A percentile compares a stretch with the other conserved stretches of the same genome.
Conservation (phyloP, 92 coral and sea anemone genomes). For the Meandrina meandrites region DNA sequence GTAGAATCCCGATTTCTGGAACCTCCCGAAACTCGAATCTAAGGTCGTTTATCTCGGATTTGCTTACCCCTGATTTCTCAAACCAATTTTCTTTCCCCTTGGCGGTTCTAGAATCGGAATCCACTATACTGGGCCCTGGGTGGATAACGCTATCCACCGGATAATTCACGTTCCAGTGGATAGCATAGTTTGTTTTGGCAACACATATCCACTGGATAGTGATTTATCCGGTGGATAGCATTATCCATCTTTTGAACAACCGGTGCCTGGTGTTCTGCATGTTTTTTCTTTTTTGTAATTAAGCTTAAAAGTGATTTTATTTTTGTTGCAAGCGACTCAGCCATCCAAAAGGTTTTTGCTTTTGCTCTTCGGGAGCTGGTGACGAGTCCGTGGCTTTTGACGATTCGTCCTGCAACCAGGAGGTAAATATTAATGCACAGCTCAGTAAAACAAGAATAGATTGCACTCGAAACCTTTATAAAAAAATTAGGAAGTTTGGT, state of each 20-base stretch:
- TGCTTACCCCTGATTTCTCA: too few species aligned
- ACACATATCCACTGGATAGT: too few species aligned
- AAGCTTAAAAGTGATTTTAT: background rate
- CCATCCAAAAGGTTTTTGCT: constrained; percentile 8
- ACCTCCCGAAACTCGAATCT: too few species aligned
- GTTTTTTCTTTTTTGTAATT: background rate
- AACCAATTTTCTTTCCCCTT: too few species aligned
- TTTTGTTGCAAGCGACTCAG: constrained; percentile 25
- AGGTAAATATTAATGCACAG: background rate
- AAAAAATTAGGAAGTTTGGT: background rate
- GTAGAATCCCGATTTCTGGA: too few species aligned
- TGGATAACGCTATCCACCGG: too few species aligned
- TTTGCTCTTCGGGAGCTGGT: constrained; percentile 10
- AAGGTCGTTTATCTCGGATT: too few species aligned
- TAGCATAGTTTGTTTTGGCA: too few species aligned
- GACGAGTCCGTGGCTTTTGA: background rate
- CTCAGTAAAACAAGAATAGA: background rate
- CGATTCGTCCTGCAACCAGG: constrained; percentile 3
- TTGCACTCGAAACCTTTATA: background rate
- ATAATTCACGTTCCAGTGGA: too few species aligned
- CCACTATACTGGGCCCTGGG: background rate
- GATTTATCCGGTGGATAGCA: too few species aligned
- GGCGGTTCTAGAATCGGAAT: too few species aligned
- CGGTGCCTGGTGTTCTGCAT: background rate
- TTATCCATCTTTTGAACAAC: too few species aligned